These are phyloP conservation scores for Drosophila greeni DNA, from an alignment of 2,888 invertebrate species.

Conservation along the genomic window DNA sequence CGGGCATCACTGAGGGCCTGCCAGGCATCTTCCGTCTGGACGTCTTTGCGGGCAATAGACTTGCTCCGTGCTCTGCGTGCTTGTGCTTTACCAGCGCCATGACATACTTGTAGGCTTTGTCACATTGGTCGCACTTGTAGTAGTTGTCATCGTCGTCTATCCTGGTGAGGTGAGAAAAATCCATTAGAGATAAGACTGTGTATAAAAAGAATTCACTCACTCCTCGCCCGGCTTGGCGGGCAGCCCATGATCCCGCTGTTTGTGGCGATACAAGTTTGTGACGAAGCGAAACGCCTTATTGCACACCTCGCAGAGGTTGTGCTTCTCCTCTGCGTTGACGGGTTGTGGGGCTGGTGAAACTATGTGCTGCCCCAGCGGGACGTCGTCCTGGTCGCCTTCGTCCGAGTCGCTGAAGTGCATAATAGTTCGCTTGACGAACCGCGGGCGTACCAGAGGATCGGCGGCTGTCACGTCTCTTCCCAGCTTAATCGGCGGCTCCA, in stretches of 20 bases:
- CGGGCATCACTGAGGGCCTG: slow-evolving; percentile 11
- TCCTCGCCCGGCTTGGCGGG: slow-evolving; percentile 1
- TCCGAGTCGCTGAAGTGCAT: slow-evolving; percentile 29
- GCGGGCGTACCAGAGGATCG: slow-evolving; percentile 50
- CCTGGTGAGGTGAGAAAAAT: background rate
- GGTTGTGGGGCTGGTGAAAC: background rate
- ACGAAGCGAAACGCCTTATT: slow-evolving; percentile 50
- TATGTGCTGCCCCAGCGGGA: slow-evolving; percentile 54
- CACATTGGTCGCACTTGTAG: slow-evolving; percentile 59
- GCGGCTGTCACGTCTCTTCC: background rate
- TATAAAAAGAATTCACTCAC: background rate
- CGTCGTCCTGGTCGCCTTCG: slow-evolving; percentile 55
- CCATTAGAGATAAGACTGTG: background rate
- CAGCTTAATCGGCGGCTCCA: slow-evolving; percentile 5
- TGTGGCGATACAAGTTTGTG: slow-evolving; percentile 59
- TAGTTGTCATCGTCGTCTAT: slow-evolving; percentile 42
- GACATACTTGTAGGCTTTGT: slow-evolving; percentile 58
- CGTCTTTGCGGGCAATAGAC: slow-evolving; percentile 35
- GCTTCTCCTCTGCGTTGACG: slow-evolving; percentile 3
- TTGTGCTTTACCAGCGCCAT: slow-evolving; percentile 57
- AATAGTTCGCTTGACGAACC: slow-evolving; percentile 14
- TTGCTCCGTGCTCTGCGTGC: slow-evolving; percentile 43
- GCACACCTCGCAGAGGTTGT: slow-evolving; percentile 51
- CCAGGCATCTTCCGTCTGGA: slow-evolving; percentile 12
- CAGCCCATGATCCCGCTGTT: slow-evolving; percentile 42